Evolutionary conservation across 2,888 invertebrate species (phyloP).

Genomic region (Papilio protenor): DNA sequence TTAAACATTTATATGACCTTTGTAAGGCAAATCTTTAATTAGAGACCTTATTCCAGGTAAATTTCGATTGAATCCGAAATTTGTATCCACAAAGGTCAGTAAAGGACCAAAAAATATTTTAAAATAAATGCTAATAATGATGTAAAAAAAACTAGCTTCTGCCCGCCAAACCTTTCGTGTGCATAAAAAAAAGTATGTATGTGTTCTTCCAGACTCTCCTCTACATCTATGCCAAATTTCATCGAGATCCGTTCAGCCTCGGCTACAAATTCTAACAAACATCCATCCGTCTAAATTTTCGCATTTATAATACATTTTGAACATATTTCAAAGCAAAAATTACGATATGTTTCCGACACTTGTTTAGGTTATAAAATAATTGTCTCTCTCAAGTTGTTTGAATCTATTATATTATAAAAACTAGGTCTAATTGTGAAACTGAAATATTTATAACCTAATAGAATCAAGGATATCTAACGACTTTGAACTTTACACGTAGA

Average conservation of each 20-base stretch:
- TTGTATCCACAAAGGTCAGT: not conserved
- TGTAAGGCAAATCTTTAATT: not conserved
- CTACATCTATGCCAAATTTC: too few species aligned
- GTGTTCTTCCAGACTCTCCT: too few species aligned
- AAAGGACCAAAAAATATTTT: not conserved
- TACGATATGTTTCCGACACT: not conserved
- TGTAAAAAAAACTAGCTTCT: too few species aligned
- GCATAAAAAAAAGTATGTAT: too few species aligned
- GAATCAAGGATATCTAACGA: not conserved
- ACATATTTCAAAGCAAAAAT: not conserved
- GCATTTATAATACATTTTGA: not conserved
- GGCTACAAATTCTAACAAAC: too few species aligned
- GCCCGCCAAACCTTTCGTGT: too few species aligned
- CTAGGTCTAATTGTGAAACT: not conserved
- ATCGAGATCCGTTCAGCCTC: too few species aligned
- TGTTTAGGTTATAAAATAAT: not conserved
- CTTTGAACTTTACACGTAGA: not conserved
- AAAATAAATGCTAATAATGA: not conserved
- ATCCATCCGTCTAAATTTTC: too few species aligned
- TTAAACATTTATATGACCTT: not conserved
- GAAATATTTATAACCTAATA: not conserved
- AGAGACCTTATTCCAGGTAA: not conserved
- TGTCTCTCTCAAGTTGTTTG: not conserved
- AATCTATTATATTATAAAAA: not conserved
- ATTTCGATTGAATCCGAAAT: not conserved